Conservation (phyloP, 2,888 invertebrate species). For the Himalopsyche japonica region DNA sequence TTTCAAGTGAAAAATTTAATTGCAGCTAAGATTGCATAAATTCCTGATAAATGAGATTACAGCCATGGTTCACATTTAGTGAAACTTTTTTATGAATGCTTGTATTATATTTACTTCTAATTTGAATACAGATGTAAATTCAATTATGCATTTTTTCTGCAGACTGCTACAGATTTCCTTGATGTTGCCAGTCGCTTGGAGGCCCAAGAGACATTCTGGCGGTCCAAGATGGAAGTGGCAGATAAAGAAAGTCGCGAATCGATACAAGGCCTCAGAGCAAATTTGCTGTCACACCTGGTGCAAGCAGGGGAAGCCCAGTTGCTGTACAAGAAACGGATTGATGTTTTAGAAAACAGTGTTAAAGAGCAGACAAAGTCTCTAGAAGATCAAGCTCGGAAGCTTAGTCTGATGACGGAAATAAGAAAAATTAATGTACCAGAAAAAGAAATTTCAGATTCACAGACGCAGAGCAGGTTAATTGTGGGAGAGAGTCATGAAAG, state of each 20-base stretch:
- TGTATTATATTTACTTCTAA: too few relatives aligned
- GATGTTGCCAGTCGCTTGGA: slow-evolving; percentile 29
- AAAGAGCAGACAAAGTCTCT: slow-evolving; percentile 15
- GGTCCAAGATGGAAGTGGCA: slow-evolving; percentile 17
- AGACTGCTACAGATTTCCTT: slow-evolving; percentile 4
- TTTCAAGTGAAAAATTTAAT: too few relatives aligned
- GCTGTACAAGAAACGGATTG: slow-evolving; percentile 30
- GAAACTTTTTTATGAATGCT: too few relatives aligned
- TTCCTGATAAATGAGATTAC: too few relatives aligned
- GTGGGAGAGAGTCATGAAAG: slow-evolving; percentile 29
- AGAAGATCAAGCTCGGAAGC: slow-evolving; percentile 26
- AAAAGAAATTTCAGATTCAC: background rate
- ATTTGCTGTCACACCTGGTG: slow-evolving; percentile 9
- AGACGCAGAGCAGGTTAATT: background rate
- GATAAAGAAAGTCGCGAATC: slow-evolving; percentile 29
- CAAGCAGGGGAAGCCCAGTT: slow-evolving; percentile 26
- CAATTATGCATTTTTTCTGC: background rate
- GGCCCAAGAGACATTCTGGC: slow-evolving; percentile 34
- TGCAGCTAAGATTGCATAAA: too few relatives aligned
- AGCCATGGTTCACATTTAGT: too few relatives aligned
- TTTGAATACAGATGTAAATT: too few relatives aligned
- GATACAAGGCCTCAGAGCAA: slow-evolving; percentile 25
- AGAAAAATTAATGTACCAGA: background rate
- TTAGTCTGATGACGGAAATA: slow-evolving; percentile 1
- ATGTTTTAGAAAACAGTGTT: slow-evolving; percentile 22